Base-by-base conservation (phyloP, 2,888 invertebrate species). In the Hololepta plana region DNA sequence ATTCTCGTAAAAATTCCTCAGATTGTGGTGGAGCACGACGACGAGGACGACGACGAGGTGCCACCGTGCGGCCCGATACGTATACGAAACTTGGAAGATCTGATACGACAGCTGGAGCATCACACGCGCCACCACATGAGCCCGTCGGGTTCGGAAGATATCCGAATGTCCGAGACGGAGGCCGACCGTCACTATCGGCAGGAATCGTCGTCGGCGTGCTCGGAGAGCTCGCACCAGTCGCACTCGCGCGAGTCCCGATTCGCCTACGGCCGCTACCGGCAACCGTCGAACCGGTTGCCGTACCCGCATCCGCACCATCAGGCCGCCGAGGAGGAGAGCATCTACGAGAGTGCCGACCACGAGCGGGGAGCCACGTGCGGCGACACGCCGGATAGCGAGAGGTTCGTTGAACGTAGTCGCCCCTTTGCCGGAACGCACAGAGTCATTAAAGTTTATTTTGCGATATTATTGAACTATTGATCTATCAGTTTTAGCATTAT, bases 111-210 rank as follows among this genome's bases (percentile, higher is more conserved):
- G 54, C 59, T 87, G 41, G 84, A 85, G 52, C 81, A 84, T 50
- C 84, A 85, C 53, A 76, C 84, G 39, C 62, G 81, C 12, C 81
- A 82, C 55, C 82, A 84, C 55, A 81, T 84, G 76, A 85, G 84
- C 47, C 87, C 87, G 26, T 80, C 81, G 40, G 87, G 84, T 33
- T 85, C 85, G 10, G 87, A 87, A 51, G 88, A 88, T 46, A 82
- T 87, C 47, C 59, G 76, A 39, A 75, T 79, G 68, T 84, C 85
- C 29, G 88, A 88, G 57, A 77, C 80, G 26, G 88, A 88, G 52
- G 77, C 77, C 27, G 87, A 88, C 52, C 68, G 87, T 29, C 82
- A 81, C 55, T 84, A 81, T 56, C 34, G 42, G 14, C 43, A 43
- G 56, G 85, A 85, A 63, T 62, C 77, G 24, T 62, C 63, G 42